These are phyloP conservation scores for Pyrgilauda ruficollis DNA, from an alignment of 2,113 vertebrate genomes.

Conservation along the genomic window DNA sequence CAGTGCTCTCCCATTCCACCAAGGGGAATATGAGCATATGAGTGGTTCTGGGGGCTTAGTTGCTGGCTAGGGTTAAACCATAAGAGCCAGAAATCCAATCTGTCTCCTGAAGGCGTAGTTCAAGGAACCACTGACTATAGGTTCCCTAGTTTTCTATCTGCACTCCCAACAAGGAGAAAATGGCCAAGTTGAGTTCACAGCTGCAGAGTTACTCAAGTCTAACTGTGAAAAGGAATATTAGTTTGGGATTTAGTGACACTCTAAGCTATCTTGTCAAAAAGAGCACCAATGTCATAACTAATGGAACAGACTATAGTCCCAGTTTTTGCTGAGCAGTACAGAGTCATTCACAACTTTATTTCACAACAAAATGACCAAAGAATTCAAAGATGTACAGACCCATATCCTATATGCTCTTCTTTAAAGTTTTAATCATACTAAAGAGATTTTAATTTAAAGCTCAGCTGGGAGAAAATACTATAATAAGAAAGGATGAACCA, in stretches of 20 bases:
- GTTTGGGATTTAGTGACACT: background rate
- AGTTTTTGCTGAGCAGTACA: background rate
- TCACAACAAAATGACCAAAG: background rate
- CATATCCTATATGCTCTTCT: background rate
- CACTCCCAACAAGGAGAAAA: background rate
- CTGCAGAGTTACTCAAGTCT: background rate
- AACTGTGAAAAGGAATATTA: background rate
- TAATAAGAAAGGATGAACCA: background rate
- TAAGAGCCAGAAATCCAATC: background rate
- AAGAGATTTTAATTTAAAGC: background rate
- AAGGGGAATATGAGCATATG: fast-evolving
- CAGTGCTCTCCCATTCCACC: background rate
- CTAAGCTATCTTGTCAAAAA: background rate
- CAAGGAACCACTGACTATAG: background rate
- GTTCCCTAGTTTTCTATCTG: background rate
- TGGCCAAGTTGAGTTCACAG: background rate
- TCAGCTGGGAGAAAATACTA: background rate
- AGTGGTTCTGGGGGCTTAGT: background rate
- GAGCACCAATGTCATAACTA: background rate
- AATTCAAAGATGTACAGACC: background rate
- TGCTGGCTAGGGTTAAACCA: background rate
- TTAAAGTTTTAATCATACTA: background rate
- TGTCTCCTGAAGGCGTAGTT: background rate
- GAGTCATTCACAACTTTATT: background rate
- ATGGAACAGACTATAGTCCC: background rate